phyloP scores from a whole-genome alignment of 2,797 vertebrate genomes.

The Bucorvus abyssinicus region DNA sequence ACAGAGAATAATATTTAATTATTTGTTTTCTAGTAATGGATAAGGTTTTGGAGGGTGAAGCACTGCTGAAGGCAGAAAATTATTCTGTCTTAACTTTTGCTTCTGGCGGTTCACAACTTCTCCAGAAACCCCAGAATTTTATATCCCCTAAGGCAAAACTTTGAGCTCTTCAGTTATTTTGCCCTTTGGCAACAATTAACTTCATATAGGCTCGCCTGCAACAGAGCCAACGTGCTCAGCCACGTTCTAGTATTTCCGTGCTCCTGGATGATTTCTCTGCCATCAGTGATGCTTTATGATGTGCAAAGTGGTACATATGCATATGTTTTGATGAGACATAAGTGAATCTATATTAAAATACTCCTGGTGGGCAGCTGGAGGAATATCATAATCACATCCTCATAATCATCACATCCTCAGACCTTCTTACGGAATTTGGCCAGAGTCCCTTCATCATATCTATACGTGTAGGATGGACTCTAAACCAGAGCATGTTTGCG shows the following conservation, averaged over 20 bases:
- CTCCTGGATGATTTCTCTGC: background rate
- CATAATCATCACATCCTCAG: background rate
- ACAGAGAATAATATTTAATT: background rate
- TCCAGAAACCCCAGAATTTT: background rate
- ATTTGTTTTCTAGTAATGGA: background rate
- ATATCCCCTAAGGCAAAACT: background rate
- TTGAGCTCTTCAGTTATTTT: background rate
- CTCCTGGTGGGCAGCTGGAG: background rate
- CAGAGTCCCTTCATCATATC: background rate
- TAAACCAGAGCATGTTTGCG: background rate
- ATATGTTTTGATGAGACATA: fast-evolving
- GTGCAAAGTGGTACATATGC: background rate
- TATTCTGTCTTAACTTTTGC: background rate
- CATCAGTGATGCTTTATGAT: background rate
- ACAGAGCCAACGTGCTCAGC: background rate
- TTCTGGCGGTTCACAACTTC: background rate
- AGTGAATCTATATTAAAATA: background rate
- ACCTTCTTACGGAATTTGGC: background rate
- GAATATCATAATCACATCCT: background rate
- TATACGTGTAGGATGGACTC: background rate
- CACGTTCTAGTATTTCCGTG: fast-evolving
- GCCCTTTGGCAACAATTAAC: background rate
- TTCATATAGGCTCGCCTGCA: background rate
- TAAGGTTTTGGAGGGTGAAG: background rate
- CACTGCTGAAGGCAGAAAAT: background rate